Conservation (phyloP, 2,888 invertebrate genomes). For the Clunio marinus region DNA sequence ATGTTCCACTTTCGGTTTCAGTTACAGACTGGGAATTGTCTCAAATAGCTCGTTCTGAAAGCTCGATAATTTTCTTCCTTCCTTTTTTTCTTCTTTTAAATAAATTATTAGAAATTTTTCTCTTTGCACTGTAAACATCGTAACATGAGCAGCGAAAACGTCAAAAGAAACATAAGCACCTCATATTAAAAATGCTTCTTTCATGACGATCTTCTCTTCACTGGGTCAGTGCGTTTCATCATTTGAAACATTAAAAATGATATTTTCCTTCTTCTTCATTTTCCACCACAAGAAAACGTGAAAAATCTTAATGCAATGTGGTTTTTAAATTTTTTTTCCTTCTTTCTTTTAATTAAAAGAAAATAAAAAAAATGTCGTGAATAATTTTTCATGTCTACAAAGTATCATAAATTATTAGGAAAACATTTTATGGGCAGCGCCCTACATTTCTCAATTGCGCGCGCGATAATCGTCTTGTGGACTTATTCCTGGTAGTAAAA, state of each 20-base stretch:
- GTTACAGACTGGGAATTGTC: not conserved
- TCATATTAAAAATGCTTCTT: not conserved
- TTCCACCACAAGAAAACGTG: not conserved
- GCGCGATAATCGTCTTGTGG: slow-evolving; percentile 14
- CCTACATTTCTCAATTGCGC: slow-evolving; percentile 25
- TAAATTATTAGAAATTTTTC: too few species aligned
- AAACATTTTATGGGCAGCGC: slow-evolving; percentile 22
- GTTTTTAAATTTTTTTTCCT: slow-evolving; percentile 4
- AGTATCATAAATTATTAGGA: slow-evolving; percentile 19
- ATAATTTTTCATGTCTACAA: slow-evolving; percentile 27
- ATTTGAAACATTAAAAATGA: not conserved
- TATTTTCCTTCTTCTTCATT: too few species aligned
- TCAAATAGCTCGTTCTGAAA: too few species aligned
- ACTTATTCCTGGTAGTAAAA: too few species aligned
- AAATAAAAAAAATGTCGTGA: slow-evolving; percentile 4
- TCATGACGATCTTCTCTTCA: not conserved
- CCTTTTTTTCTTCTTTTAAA: too few species aligned
- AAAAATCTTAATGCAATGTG: not conserved
- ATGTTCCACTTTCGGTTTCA: slow-evolving; percentile 27
- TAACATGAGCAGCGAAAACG: too few species aligned
- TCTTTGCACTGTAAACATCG: too few species aligned
- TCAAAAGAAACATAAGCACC: too few species aligned
- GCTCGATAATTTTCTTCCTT: too few species aligned
- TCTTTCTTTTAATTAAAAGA: slow-evolving; percentile 20
- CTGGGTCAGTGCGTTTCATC: not conserved